Evolutionary conservation across 2,888 invertebrate species (phyloP), one percentile per base, ranked within the genome.

Genomic region (Drosophila melanosoma): DNA sequence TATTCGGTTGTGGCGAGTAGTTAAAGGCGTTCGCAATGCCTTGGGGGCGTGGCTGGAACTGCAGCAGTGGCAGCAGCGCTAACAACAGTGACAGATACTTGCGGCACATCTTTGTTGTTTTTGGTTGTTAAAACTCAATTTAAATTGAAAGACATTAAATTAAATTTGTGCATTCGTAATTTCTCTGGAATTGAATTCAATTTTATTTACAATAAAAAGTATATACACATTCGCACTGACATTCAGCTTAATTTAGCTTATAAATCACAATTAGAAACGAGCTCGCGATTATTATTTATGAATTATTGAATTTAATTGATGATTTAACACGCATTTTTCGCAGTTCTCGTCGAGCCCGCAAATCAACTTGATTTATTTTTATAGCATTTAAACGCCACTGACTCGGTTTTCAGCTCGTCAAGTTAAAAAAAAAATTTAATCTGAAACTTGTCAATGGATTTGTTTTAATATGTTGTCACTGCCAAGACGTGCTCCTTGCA

Each of bases 1-100:
- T 45, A 70, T 90, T 93, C 8, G 93, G 91, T 36, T 80, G 83
- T 10, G 92, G 92, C 70, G 92, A 87, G 54, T 91, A 90, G 57
- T 93, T 93, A 74, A 93, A 93, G 76, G 81, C 84, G 53, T 71
- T 36, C 15, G 57, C 78, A 20, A 53, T 8, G 1, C 29, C 54
- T n/a, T 20, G 38, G 29, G 35, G 74, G 38, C 63, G 60, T 33
- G 48, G 69, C 29, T 33, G 33, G 11, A 40, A 53, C 42, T 57
- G 67, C 60, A 72, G 51, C 35, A 53, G 20, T n/a, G 45, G n/a
- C 11, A 42, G n/a, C 40, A 35, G 36, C 49, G 38, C 12, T 36
- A 68, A 35, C 36, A 63, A 15, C 17, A 42, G 2, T 17, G 45
- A 11, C 23, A 58, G 3, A 1, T 59, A 10, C 3, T 52, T n/a